Percentiles rank a stretch among this genome's conserved stretches.
Evolutionary conservation across 2,888 invertebrate genomes (phyloP).

Genomic region (Leucophenga maculata): DNA sequence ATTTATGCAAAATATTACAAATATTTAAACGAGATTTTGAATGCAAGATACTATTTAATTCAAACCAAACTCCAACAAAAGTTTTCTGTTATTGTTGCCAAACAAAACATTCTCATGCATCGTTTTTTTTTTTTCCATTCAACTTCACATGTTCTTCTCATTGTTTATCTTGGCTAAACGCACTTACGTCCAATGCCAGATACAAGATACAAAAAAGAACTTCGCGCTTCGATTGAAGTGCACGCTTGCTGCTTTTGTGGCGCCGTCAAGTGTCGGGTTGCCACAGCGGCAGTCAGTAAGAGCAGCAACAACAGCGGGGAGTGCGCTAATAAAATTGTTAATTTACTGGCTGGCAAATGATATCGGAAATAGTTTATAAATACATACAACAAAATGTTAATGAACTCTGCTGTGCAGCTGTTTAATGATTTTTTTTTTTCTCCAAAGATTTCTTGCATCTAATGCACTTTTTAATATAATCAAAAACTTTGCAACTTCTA

Average conservation of each 20-base stretch:
- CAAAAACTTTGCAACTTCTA: background rate
- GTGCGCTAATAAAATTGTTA: constrained; percentile 22
- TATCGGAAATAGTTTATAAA: constrained; percentile 21
- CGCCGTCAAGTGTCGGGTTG: constrained; percentile 21
- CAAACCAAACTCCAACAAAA: too few species aligned
- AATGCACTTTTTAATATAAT: background rate
- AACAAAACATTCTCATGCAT: too few species aligned
- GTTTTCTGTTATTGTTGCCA: too few species aligned
- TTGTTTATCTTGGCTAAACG: too few species aligned
- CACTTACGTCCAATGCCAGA: background rate
- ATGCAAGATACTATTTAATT: too few species aligned
- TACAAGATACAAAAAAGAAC: background rate
- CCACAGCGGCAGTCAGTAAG: background rate
- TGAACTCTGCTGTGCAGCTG: constrained; percentile 3
- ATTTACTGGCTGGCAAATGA: constrained; percentile 22
- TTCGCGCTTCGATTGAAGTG: constrained; percentile 7
- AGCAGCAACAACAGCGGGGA: background rate
- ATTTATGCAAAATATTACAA: too few species aligned
- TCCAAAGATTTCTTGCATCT: background rate
- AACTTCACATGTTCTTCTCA: too few species aligned
- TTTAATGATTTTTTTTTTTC: background rate
- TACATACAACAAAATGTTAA: constrained; percentile 20
- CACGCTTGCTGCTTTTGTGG: constrained; percentile 16
- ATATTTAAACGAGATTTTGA: too few species aligned
- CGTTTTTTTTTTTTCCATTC: too few species aligned